phyloP scores from a whole-genome alignment of 1,140 invertebrate species.

The Drosophila melanogaster region DNA sequence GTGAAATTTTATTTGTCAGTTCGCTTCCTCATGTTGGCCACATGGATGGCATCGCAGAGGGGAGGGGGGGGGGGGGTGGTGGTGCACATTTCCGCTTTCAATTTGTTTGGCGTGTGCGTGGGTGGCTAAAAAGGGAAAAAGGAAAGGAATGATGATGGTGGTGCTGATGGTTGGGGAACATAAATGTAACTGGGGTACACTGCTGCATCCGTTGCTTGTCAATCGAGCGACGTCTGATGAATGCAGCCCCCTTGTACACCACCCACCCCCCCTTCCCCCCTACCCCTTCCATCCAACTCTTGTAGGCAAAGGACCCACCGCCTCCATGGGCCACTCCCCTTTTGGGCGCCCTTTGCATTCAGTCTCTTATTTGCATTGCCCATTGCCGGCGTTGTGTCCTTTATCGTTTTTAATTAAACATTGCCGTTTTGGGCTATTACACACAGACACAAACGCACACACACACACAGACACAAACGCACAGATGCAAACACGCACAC shows the following conservation, averaged over 20 bases:
- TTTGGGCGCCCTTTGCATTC: not conserved
- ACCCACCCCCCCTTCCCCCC: not conserved
- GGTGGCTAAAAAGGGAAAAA: constrained; percentile 4
- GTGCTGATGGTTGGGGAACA: constrained; percentile 1
- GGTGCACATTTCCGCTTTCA: constrained; percentile 47
- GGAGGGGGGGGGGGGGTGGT: not conserved
- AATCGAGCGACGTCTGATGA: constrained; percentile 39
- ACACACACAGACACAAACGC: constrained; percentile 6
- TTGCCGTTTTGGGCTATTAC: constrained; percentile 69
- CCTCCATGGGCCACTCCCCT: too few species aligned
- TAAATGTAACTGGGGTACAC: constrained; percentile 44
- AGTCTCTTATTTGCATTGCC: constrained; percentile 58
- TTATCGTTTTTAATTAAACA: constrained; percentile 79
- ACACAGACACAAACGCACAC: constrained; percentile 23
- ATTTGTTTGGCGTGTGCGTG: constrained; percentile 40
- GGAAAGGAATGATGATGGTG: too few species aligned
- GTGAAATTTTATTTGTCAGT: constrained; percentile 54
- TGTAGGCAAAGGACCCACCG: not conserved
- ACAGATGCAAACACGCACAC: constrained; percentile 6
- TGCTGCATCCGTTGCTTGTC: constrained; percentile 44
- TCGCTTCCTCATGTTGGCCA: constrained; percentile 13
- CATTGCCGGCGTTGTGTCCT: constrained; percentile 53
- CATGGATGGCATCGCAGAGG: not conserved
- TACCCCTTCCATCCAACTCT: not conserved
- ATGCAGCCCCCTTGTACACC: constrained; percentile 1